Evolutionary conservation across 2,797 vertebrate species (phyloP), one percentile per base, ranked within the genome.

Genomic region (Pipistrellus pygmaeus): DNA sequence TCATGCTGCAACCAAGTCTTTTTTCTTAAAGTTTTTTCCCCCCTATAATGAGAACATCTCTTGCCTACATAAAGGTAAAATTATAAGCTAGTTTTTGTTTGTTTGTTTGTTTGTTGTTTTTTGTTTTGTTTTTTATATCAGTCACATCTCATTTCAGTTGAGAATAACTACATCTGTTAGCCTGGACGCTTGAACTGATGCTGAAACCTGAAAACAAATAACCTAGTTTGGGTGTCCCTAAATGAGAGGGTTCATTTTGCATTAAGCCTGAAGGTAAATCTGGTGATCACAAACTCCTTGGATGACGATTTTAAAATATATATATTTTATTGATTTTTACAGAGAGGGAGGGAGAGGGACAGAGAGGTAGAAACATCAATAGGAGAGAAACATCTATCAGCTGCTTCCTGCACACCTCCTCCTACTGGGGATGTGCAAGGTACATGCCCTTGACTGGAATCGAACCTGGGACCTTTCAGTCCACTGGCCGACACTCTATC

Each of bases 151-250:
- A 10, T 89, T 96, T 95, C 18, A 76, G 14, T 35, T 62, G 15
- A 85, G 32, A 88, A 9, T 41, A 93, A 64, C 1, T 20, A 75
- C 17, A 75, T 30, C 2, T 88, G 71, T 85, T 94, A 85, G 3
- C 1, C 4, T 96, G 94, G 35, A 84, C 11, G 80, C 2, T 48
- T 53, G 25, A 6, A 69, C 21, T 84, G 6, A 66, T 48, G 76
- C 8, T 86, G 75, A 89, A 91, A 60, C 7, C 20, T 83, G 12
- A 38, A 86, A 95, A 90, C 81, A 27, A 62, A 35, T 17, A 84
- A 82, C 64, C 15, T 53, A 77, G 6, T 83, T 87, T 89, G 21
- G 3, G 7, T 66, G 7, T 88, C 38, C 1, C 2, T 57, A 17
- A 86, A 88, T 80, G n/a, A 85, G 5, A n/a, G 7, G 44, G 3